Percentiles rank a stretch among this genome's conserved stretches.
Conservation (phyloP, 1,140 invertebrate genomes). For the Bombus superbus region DNA sequence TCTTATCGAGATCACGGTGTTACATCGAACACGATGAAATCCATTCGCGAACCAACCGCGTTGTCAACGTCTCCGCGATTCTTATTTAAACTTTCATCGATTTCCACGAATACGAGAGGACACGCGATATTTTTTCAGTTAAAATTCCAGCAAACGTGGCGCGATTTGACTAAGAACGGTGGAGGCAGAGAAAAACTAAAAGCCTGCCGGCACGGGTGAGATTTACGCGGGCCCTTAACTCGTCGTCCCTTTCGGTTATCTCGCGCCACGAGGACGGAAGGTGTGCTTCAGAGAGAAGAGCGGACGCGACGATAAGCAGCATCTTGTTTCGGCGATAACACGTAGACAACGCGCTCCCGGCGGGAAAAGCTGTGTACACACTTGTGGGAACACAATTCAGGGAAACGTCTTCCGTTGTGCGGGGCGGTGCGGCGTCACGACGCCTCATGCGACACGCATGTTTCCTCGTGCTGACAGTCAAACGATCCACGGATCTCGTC, state of each 20-base stretch:
- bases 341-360: not conserved
- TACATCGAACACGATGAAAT: too few relatives aligned
- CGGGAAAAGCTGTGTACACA: conserved; percentile 16
- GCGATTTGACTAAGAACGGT: not conserved
- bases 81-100: too few relatives aligned
- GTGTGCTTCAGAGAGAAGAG: conserved; percentile 27
- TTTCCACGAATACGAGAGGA: too few relatives aligned
- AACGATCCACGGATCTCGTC: conserved; percentile 39
- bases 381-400: conserved; percentile 46
- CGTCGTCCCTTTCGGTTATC: conserved; percentile 36
- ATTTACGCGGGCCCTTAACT: conserved; percentile 19
- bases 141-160: conserved; percentile 8
- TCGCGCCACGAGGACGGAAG: conserved; percentile 23
- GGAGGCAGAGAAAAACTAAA: not conserved
- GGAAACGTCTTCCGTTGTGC: conserved; percentile 45
- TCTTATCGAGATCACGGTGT: too few relatives aligned
- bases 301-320: conserved; percentile 38
- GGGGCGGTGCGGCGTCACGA: not conserved
- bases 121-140: too few relatives aligned
- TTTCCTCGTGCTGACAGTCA: conserved; percentile 48
- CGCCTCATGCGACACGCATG: conserved; percentile 41
- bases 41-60: too few relatives aligned
- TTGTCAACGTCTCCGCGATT: too few relatives aligned
- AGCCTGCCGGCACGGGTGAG: not conserved
- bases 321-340: conserved; percentile 40